Percentiles rank a stretch among this genome's conserved stretches.
Conservation (phyloP, 2,888 invertebrate species). For the Hipparchia sbordonii region DNA sequence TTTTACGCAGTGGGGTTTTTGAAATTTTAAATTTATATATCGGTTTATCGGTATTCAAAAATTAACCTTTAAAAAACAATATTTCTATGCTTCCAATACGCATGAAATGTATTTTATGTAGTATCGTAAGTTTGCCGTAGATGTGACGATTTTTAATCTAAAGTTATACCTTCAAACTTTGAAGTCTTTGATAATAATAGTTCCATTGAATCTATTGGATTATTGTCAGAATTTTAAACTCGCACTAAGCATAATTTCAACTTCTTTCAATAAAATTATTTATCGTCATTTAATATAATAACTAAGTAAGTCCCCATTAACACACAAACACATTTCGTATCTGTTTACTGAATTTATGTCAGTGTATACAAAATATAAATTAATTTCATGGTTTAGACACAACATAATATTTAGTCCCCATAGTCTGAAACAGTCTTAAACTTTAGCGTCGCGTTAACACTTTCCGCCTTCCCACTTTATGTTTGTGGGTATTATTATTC, state of each 20-base stretch:
- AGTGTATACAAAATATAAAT: neutral
- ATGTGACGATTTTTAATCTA: too few species aligned
- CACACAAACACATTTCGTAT: too few species aligned
- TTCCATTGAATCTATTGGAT: neutral
- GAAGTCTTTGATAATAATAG: neutral
- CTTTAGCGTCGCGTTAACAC: constrained; percentile 49
- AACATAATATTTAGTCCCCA: neutral
- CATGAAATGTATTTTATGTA: too few species aligned
- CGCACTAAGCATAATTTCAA: neutral
- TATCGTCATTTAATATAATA: neutral
- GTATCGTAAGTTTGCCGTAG: too few species aligned
- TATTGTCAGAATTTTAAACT: neutral
- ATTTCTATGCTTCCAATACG: too few species aligned
- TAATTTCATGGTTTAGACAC: neutral
- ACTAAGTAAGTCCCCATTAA: too few species aligned
- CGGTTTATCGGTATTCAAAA: too few species aligned
- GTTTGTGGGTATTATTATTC: constrained; percentile 55
- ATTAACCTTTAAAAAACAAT: too few species aligned
- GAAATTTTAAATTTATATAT: too few species aligned
- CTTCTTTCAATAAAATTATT: neutral
- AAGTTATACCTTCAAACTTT: neutral
- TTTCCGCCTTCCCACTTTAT: constrained; percentile 58
- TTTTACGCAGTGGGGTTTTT: too few species aligned
- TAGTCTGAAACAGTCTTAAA: constrained; percentile 18
- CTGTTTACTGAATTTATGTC: neutral